Evolutionary conservation across 2,888 invertebrate species (phyloP).

Genomic region (Gisinianus flammeolus): DNA sequence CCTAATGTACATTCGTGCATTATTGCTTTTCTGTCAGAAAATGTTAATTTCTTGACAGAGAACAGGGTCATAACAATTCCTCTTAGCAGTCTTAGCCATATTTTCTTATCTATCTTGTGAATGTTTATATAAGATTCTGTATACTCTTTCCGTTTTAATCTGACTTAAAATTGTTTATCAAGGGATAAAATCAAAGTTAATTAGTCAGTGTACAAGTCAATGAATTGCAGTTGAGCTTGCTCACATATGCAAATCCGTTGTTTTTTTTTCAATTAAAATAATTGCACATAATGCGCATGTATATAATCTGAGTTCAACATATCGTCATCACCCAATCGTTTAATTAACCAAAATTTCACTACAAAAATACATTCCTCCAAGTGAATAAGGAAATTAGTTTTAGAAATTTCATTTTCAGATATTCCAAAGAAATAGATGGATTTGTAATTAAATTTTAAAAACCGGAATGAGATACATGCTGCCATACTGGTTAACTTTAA

Average conservation of each 20-base stretch:
- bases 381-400: background rate
- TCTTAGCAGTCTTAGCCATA: conserved; percentile 1
- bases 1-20: background rate
- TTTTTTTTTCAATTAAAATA: too few relatives aligned
- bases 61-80: conserved; percentile 12
- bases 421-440: background rate
- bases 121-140: too few relatives aligned
- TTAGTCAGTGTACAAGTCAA: too few relatives aligned
- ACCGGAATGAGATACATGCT: background rate
- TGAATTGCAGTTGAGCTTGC: too few relatives aligned
- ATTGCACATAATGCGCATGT: too few relatives aligned
- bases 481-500: background rate
- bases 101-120: too few relatives aligned
- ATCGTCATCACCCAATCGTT: too few relatives aligned
- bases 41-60: conserved; percentile 30
- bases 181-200: too few relatives aligned
- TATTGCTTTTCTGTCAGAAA: conserved; percentile 26
- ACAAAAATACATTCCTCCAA: background rate
- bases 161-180: too few relatives aligned
- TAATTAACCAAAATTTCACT: too few relatives aligned
- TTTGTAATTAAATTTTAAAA: background rate
- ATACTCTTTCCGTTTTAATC: background rate
- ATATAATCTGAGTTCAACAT: too few relatives aligned
- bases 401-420: background rate
- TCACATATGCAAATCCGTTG: too few relatives aligned